These are phyloP conservation scores for Blastobasis adustella DNA, from an alignment of 2,888 invertebrate species.

Conservation along the genomic window DNA sequence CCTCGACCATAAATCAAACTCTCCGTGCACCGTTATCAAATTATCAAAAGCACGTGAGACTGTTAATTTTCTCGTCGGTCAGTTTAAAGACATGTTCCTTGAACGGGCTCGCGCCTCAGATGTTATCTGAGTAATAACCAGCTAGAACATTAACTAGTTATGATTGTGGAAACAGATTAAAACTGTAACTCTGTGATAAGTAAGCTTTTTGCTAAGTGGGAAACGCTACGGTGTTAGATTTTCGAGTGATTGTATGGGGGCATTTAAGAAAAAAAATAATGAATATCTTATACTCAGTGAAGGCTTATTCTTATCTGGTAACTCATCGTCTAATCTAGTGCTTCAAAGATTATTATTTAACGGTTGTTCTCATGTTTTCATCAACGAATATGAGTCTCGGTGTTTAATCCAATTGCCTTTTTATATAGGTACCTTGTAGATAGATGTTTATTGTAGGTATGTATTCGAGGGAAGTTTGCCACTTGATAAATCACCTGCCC, in stretches of 20 bases:
- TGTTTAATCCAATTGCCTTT: too few relatives aligned
- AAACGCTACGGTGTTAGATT: too few relatives aligned
- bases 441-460: not conserved
- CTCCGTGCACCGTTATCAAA: slow-evolving; percentile 58
- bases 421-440: too few relatives aligned
- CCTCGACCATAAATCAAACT: slow-evolving; percentile 58
- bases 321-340: too few relatives aligned
- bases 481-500: slow-evolving; percentile 9
- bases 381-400: too few relatives aligned
- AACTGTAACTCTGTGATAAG: slow-evolving; percentile 21
- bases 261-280: too few relatives aligned
- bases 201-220: not conserved
- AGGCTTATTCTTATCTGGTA: too few relatives aligned
- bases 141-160: slow-evolving; percentile 55
- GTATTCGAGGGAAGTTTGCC: slow-evolving; percentile 8
- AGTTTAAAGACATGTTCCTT: slow-evolving; percentile 65
- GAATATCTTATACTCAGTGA: too few relatives aligned
- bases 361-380: too few relatives aligned
- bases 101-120: slow-evolving; percentile 47
- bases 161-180: slow-evolving; percentile 20
- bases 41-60: slow-evolving; percentile 70
- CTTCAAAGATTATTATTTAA: too few relatives aligned
- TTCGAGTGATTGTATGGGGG: too few relatives aligned
- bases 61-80: slow-evolving; percentile 66
- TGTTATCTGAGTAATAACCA: slow-evolving; percentile 64